These are phyloP conservation scores for Mystacornis crossleyi DNA, from an alignment of 2,113 vertebrate genomes.

Conservation along the genomic window DNA sequence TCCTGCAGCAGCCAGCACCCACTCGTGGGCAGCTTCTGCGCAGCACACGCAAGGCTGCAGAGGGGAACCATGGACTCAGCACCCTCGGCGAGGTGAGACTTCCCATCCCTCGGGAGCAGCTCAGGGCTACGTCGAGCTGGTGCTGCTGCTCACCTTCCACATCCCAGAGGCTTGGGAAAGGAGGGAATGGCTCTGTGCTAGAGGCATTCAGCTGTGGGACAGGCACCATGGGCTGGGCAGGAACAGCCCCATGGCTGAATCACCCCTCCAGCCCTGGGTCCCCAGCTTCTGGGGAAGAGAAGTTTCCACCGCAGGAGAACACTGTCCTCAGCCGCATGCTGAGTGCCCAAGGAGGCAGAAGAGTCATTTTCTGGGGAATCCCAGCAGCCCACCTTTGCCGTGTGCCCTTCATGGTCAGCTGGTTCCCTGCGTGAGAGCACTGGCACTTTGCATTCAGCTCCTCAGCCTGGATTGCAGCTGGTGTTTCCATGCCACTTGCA, in stretches of 20 bases:
- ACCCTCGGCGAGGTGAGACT: rapidly evolving
- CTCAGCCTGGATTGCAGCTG: background rate
- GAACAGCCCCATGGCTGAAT: background rate
- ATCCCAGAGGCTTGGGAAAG: background rate
- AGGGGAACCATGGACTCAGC: background rate
- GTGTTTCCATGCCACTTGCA: rapidly evolving
- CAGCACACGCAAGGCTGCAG: background rate
- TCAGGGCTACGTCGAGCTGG: background rate
- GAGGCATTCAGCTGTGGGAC: background rate
- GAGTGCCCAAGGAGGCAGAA: rapidly evolving
- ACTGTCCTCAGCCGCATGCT: rapidly evolving
- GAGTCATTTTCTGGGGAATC: background rate
- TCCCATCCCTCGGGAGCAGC: background rate
- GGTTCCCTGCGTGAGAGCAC: rapidly evolving
- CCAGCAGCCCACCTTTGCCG: rapidly evolving
- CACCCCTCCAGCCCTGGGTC: background rate
- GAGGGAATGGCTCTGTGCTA: background rate
- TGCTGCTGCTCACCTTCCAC: background rate
- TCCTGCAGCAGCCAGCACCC: background rate
- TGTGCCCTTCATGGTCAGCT: background rate
- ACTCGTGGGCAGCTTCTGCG: background rate
- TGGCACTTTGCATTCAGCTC: background rate
- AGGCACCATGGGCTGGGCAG: background rate
- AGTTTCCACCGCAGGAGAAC: rapidly evolving
- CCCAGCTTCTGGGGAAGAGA: background rate